phyloP scores from a whole-genome alignment of 2,113 vertebrate species.

The Phycodurus eques region DNA sequence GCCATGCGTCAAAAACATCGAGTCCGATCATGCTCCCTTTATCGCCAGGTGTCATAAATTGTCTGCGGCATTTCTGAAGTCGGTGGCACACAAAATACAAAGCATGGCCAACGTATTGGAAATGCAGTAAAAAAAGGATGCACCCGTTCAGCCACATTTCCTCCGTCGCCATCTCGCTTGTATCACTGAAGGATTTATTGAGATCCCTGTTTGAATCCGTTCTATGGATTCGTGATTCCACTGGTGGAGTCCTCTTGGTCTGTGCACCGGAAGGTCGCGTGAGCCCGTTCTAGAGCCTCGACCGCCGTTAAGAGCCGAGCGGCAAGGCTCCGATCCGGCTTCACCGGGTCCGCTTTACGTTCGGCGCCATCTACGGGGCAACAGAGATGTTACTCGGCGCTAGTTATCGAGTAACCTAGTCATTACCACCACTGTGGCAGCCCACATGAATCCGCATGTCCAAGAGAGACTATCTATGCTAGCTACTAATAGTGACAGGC shows the following conservation, averaged over 20 bases:
- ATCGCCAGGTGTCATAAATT: constrained; percentile 38
- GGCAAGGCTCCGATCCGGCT: constrained; percentile 46
- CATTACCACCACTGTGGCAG: not conserved
- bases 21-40: constrained; percentile 44
- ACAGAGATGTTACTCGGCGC: constrained; percentile 3
- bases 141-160: constrained; percentile 13
- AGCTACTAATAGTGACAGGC: too few relatives aligned
- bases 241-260: constrained; percentile 62
- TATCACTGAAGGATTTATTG: constrained; percentile 17
- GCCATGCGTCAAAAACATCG: constrained; percentile 53
- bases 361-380: constrained; percentile 45
- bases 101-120: constrained; percentile 15
- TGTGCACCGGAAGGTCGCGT: constrained; percentile 72
- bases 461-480: too few relatives aligned
- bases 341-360: constrained; percentile 28
- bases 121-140: constrained; percentile 27
- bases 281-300: constrained; percentile 77
- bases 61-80: constrained; percentile 27
- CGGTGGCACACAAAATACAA: constrained; percentile 53
- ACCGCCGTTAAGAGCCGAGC: constrained; percentile 75
- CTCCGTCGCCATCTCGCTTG: constrained; percentile 7
- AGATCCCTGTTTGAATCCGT: constrained; percentile 16
- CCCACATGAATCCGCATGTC: too few relatives aligned
- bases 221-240: constrained; percentile 60
- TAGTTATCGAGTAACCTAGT: not conserved